Evolutionary conservation across 2,888 invertebrate genomes (phyloP).

Genomic region (Nomada ruficornis): DNA sequence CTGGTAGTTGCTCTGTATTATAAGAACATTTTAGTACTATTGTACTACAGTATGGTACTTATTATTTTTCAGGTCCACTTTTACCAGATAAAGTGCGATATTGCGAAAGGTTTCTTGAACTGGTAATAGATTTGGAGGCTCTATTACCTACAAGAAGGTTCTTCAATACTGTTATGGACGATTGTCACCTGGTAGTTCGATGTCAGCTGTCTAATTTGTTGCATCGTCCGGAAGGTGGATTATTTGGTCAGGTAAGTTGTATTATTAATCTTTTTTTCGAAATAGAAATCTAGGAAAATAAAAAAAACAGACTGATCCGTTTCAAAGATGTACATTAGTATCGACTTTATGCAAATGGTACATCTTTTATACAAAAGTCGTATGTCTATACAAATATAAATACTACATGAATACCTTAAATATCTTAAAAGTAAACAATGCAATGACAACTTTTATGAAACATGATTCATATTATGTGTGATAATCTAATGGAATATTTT

Average conservation of each 20-base stretch:
- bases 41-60: background rate
- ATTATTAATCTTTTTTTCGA: constrained; percentile 9
- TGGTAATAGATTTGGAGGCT: constrained; percentile 98
- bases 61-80: constrained; percentile 75
- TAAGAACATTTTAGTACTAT: background rate
- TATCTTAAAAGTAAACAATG: constrained; percentile 11
- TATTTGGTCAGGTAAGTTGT: constrained; percentile 94
- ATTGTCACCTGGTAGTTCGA: constrained; percentile 96
- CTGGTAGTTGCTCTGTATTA: background rate
- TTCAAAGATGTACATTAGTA: constrained; percentile 36
- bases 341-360: constrained; percentile 55
- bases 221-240: constrained; percentile 92
- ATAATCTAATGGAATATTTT: constrained; percentile 30
- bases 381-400: constrained; percentile 61
- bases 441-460: constrained; percentile 31
- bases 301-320: constrained; percentile 36
- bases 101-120: constrained; percentile 97
- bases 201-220: constrained; percentile 93
- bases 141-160: constrained; percentile 97
- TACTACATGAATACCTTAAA: constrained; percentile 65
- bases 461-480: constrained; percentile 17
- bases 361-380: constrained; percentile 62
- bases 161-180: constrained; percentile 98
- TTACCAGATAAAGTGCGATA: constrained; percentile 88
- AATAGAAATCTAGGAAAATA: constrained; percentile 32